Percentiles rank a stretch among this genome's conserved stretches.
phyloP scores from a whole-genome alignment of 2,888 invertebrate species.

The Periphyllus acericola region DNA sequence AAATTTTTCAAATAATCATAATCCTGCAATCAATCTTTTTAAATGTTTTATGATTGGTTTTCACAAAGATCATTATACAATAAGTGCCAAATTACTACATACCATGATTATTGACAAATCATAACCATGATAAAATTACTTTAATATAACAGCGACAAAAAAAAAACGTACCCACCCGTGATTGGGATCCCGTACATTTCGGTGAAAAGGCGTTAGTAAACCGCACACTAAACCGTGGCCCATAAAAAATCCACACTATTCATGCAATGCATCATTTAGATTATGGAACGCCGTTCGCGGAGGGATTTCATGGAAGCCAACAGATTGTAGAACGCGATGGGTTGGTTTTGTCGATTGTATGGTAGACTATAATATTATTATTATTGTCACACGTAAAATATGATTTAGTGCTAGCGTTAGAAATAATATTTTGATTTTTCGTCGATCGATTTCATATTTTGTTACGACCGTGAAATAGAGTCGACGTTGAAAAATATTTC shows the following conservation, averaged over 20 bases:
- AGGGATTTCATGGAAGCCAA: slow-evolving; percentile 45
- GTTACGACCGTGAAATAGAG: neutral
- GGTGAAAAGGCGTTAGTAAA: too few relatives aligned
- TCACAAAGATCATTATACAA: too few relatives aligned
- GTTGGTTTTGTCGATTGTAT: neutral
- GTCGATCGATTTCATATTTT: neutral
- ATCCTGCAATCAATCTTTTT: too few relatives aligned
- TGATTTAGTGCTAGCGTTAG: neutral
- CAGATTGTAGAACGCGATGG: neutral
- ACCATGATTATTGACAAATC: too few relatives aligned
- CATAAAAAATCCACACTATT: neutral
- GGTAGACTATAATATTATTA: neutral
- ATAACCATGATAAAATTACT: too few relatives aligned
- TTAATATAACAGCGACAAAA: too few relatives aligned
- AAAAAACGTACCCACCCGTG: too few relatives aligned
- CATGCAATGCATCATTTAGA: slow-evolving; percentile 20
- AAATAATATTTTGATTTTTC: neutral
- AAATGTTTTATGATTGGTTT: too few relatives aligned
- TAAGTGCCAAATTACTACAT: too few relatives aligned
- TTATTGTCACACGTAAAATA: neutral
- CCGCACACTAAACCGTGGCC: too few relatives aligned
- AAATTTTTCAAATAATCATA: too few relatives aligned
- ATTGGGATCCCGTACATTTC: too few relatives aligned
- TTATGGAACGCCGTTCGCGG: slow-evolving; percentile 38
- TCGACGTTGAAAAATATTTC: neutral